Evolutionary conservation across 1,140 invertebrate species (phyloP), one percentile per base, ranked within the genome.

Genomic region (Streblospio benedicti): DNA sequence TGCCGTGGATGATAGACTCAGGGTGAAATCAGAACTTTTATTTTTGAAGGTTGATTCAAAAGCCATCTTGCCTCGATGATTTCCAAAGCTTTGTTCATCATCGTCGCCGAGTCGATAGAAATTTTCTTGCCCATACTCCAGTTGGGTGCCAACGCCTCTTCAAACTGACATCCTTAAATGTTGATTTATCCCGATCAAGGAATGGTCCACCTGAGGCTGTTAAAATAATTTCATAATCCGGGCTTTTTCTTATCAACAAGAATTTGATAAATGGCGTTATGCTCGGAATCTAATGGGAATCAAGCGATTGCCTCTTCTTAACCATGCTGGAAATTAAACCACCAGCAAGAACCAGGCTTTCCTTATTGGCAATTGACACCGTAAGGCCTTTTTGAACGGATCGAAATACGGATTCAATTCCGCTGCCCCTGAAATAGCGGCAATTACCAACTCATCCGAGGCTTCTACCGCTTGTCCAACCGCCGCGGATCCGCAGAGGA

Each of bases 51-150:
- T 30, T 20, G 20, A 38, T 23, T 38, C 41, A 57, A 57, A 33
- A 57, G 44, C 33, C 41, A 57, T 38, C 31, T 57, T 23, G 54
- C 54, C 38, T 57, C 54, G 28, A 57, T 57, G 12, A 43, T 41
- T 43, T 57, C 54, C 30, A 57, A 43, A 23, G 20, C 54, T 57
- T 57, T 57, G 32, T 57, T 57, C 54, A 57, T 57, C 44, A 57
- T 43, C 20, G 30, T 43, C 41, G 54, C 54, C 28, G 54, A 57
- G 31, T 57, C 54, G 33, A 57, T 57, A 20, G 33, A 43, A 44
- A 57, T 44, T 57, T 57, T 57, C n/a, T 33, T 41, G 20, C 54
- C 54, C 54, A 57, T 57, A 28, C 33, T 43, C 54, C 54, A 57
- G 20, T 43, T 43, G 28, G 54, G 54, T 43, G 41, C 35, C 32